phyloP scores from a whole-genome alignment of 2,888 invertebrate genomes.

The Sesia bembeciformis region DNA sequence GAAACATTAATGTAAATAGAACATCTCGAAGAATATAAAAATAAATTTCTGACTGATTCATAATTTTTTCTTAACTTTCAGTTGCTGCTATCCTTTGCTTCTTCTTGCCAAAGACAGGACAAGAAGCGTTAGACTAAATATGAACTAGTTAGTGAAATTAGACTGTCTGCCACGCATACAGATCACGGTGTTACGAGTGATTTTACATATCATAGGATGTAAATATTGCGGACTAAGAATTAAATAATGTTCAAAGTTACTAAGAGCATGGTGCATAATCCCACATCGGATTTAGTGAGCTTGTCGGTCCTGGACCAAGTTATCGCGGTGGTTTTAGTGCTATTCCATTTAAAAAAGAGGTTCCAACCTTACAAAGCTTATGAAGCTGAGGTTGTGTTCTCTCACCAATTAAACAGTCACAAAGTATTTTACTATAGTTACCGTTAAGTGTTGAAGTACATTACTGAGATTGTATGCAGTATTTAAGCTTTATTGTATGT shows the following conservation, averaged over 20 bases:
- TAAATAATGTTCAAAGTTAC: neutral
- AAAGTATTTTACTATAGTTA: neutral
- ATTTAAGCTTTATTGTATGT: conserved; percentile 35
- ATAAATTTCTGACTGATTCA: too few relatives aligned
- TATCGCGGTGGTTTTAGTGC: too few relatives aligned
- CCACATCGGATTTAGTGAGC: too few relatives aligned
- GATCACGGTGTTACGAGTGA: conserved; percentile 32
- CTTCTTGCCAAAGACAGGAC: conserved; percentile 83
- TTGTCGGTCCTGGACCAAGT: too few relatives aligned
- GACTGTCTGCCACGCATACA: conserved; percentile 28
- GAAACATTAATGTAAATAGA: too few relatives aligned
- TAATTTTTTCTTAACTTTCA: conserved; percentile 45
- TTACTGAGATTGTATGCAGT: conserved; percentile 53
- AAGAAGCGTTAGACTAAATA: conserved; percentile 79
- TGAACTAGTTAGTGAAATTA: conserved; percentile 48
- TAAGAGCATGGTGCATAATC: too few relatives aligned
- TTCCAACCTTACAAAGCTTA: neutral
- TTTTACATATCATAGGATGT: conserved; percentile 65
- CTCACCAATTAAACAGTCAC: neutral
- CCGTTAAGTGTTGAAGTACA: conserved; percentile 22
- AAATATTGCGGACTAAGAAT: conserved; percentile 62
- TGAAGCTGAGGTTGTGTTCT: neutral
- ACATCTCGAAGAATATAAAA: too few relatives aligned
- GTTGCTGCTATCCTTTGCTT: conserved; percentile 83
- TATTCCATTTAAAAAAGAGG: too few relatives aligned